Conservation (phyloP, 1,140 invertebrate genomes). For the Ylistrum balloti region DNA sequence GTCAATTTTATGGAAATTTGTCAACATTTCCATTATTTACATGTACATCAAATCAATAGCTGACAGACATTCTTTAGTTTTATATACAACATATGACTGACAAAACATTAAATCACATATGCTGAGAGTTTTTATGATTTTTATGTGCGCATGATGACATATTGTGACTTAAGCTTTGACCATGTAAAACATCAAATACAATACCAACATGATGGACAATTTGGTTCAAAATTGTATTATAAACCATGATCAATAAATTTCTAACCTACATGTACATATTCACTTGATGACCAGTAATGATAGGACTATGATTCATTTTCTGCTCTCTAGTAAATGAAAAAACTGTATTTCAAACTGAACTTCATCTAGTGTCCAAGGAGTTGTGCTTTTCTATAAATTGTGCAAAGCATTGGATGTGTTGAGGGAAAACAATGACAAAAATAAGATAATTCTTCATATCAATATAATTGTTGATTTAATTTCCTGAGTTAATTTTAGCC, state of each 20-base stretch:
- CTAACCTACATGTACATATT: too few relatives aligned
- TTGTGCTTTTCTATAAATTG: not conserved
- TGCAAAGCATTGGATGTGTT: not conserved
- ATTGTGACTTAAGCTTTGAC: slow-evolving; percentile 18
- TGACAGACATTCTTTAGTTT: not conserved
- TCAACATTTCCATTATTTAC: slow-evolving; percentile 14
- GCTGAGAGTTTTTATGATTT: not conserved
- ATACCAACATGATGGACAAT: slow-evolving; percentile 8
- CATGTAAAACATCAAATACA: not conserved
- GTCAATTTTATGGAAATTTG: slow-evolving; percentile 1
- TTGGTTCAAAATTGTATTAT: not conserved
- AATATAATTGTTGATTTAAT: not conserved
- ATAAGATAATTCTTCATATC: not conserved
- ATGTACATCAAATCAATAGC: not conserved
- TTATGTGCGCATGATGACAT: slow-evolving; percentile 12
- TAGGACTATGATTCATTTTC: not conserved
- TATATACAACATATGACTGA: not conserved
- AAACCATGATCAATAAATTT: not conserved
- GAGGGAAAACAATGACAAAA: not conserved
- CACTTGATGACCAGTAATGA: not conserved
- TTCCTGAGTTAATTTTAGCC: slow-evolving; percentile 38
- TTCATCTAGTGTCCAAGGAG: not conserved
- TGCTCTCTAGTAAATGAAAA: not conserved
- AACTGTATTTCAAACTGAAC: too few relatives aligned
- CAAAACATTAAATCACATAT: slow-evolving; percentile 24